A percentile compares a stretch with the other conserved stretches of the same genome.
Conservation (phyloP, 2,113 vertebrate genomes). For the Lycocorax pyrrhopterus region DNA sequence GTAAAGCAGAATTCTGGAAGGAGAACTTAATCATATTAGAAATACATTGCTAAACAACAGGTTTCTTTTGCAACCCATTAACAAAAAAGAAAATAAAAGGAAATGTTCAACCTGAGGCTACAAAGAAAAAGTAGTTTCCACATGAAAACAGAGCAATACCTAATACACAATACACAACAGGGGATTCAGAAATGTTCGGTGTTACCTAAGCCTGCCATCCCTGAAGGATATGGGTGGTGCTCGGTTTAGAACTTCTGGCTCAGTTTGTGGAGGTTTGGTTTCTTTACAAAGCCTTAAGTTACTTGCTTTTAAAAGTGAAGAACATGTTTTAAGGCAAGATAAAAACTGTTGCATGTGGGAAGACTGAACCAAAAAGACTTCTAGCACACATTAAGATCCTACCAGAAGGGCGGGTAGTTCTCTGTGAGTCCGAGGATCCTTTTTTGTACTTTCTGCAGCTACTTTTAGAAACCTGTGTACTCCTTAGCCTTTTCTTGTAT, state of each 20-base stretch:
- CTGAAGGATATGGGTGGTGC: not conserved
- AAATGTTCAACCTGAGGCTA: not conserved
- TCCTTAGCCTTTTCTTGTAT: not conserved
- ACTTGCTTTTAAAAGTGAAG: not conserved
- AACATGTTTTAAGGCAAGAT: not conserved
- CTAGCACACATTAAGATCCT: not conserved
- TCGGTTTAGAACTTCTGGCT: not conserved
- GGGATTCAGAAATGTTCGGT: not conserved
- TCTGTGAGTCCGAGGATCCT: not conserved
- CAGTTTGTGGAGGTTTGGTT: not conserved
- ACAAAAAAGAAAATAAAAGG: not conserved
- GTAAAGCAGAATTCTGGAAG: constrained; percentile 35
- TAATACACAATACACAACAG: not conserved
- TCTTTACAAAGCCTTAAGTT: not conserved
- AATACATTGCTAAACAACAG: constrained; percentile 22
- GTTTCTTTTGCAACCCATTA: constrained; percentile 33
- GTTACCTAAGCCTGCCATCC: not conserved
- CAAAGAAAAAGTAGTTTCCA: not conserved
- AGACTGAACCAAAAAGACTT: not conserved
- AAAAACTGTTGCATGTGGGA: not conserved
- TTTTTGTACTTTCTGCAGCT: not conserved
- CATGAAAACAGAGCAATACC: not conserved
- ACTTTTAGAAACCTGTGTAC: not conserved
- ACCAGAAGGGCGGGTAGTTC: not conserved
- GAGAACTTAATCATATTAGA: constrained; percentile 40